These are phyloP conservation scores for Lochmaea crataegi DNA, from an alignment of 2,888 invertebrate species.

Conservation along the genomic window DNA sequence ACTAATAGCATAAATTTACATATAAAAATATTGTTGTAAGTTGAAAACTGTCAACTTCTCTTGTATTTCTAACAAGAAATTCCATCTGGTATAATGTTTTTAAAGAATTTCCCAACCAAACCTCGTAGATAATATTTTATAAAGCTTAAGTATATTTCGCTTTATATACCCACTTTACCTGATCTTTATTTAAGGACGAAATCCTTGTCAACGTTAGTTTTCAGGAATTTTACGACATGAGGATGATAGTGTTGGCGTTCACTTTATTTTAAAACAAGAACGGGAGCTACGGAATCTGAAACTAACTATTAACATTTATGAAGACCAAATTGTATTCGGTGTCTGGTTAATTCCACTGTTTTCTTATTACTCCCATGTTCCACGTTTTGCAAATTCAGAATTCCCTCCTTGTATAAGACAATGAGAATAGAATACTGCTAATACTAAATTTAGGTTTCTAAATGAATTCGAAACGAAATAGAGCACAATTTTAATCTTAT, in stretches of 20 bases:
- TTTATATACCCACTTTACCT: background rate
- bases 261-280: conserved; percentile 22
- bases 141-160: background rate
- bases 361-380: conserved; percentile 37
- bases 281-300: conserved; percentile 13
- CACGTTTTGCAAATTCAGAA: conserved; percentile 35
- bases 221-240: conserved; percentile 12
- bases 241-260: conserved; percentile 3
- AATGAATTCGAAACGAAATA: conserved; percentile 12
- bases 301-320: conserved; percentile 35
- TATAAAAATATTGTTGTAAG: no score
- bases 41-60: no score
- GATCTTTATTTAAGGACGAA: background rate
- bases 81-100: no score
- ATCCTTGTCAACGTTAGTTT: background rate
- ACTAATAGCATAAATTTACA: no score
- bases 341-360: conserved; percentile 29
- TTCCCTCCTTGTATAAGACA: conserved; percentile 16
- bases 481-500: background rate
- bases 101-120: no score
- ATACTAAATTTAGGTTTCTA: conserved; percentile 11
- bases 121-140: no score
- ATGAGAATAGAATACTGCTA: conserved; percentile 6
- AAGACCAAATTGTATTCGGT: conserved; percentile 25
- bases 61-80: no score